Base-by-base conservation (phyloP, 2,797 vertebrate species). In the Schizothorax lantsangensis region DNA sequence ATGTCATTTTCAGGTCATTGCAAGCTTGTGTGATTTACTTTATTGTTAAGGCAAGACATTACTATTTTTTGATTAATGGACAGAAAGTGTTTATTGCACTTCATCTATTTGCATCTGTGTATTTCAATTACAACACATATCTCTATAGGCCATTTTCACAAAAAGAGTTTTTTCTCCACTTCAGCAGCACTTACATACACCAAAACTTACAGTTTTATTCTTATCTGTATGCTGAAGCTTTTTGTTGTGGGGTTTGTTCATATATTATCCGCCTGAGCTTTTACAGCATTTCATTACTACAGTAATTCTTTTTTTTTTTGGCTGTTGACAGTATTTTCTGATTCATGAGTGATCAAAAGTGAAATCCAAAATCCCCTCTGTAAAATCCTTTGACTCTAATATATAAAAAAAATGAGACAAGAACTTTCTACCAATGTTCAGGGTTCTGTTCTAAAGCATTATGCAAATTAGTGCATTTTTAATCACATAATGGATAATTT, bases 1-100 rank as follows among this genome's bases (percentile, higher is more conserved):
- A 69, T 59, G 64, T 43, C 64, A 85, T 57, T 19, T 47, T 75
- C 54, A 23, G 38, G 30, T 23, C 52, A 40, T 52, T 78, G 57
- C 33, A 54, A 52, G 40, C 62, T 33, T 26, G 12, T 52, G 1
- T 36, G 26, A 45, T 11, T 84, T 11, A 26, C 3, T 54, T 66
- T 52, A 49, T 52, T 38, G 23, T 30, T 3, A 78, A 38, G 6
- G 19, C 9, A 33, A 19, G 23, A 40, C 1, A 26, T 21, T 59
- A 57, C 6, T 5, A 9, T 43, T 45, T 74, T 49, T 30, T 7
- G 12, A 73, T 40, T 26, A 15, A 10, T 43, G 69, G 2, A 68
- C 26, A 17, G n/a, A 62, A 30, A 64, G 21, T 59, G 57, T 59
- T 59, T 23, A 54, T 23, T 23, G 30, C 5, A 36, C 19, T 26